Conservation (phyloP, 1,140 invertebrate species). For the Lysiphlebus fabarum region DNA sequence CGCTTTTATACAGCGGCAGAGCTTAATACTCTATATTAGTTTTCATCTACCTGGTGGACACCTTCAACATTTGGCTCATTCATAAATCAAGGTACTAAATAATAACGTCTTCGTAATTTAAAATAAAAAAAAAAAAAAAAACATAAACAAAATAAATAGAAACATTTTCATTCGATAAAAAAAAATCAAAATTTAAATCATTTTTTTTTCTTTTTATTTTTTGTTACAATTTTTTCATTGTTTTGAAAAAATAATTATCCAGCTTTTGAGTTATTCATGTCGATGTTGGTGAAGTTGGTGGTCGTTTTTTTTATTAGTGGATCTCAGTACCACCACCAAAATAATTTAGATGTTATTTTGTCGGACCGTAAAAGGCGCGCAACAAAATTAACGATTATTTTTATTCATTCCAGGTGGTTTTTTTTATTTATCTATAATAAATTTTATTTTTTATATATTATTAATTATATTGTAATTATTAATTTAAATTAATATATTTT, state of each 20-base stretch:
- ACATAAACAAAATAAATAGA: too few species aligned
- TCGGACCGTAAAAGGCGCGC: conserved; percentile 30
- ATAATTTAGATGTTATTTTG: conserved; percentile 13
- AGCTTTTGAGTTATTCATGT: too few species aligned
- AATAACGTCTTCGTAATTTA: too few species aligned
- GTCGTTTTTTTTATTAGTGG: too few species aligned
- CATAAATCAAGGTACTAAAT: neutral
- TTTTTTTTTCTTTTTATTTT: too few species aligned
- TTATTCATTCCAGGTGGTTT: neutral
- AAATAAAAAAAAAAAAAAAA: too few species aligned
- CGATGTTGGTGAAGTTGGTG: too few species aligned
- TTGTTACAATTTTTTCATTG: too few species aligned
- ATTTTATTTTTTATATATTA: conserved; percentile 13
- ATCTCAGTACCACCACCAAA: neutral
- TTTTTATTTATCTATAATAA: neutral
- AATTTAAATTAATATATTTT: conserved; percentile 27
- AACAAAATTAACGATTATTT: conserved; percentile 15
- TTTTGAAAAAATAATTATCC: too few species aligned
- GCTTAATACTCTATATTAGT: conserved; percentile 1
- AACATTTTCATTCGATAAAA: too few species aligned
- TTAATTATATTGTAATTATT: conserved; percentile 35
- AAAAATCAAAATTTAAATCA: too few species aligned
- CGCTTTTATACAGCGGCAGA: conserved; percentile 15
- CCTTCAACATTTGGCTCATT: neutral
- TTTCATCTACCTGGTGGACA: neutral